These are phyloP conservation scores for Drosophila leontia DNA, from an alignment of 1,140 invertebrate genomes.

Conservation along the genomic window DNA sequence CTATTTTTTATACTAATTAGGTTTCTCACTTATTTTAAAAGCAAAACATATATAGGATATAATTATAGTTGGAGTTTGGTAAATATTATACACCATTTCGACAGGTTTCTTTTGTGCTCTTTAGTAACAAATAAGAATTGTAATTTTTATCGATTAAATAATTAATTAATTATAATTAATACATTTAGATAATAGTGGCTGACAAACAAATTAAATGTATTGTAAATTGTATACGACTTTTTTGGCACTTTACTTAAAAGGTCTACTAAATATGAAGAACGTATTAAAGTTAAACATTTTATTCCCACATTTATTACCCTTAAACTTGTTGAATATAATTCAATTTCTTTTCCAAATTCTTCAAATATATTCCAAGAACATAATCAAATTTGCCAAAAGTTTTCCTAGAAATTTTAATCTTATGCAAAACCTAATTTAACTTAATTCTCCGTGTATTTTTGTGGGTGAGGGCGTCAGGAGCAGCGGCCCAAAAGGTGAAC, in stretches of 20 bases:
- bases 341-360: neutral
- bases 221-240: too few species aligned
- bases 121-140: too few species aligned
- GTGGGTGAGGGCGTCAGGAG: slow-evolving; percentile 15
- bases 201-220: too few species aligned
- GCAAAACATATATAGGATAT: neutral
- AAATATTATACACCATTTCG: too few species aligned
- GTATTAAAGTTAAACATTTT: too few species aligned
- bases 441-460: slow-evolving; percentile 14
- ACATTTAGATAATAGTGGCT: neutral
- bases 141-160: too few species aligned
- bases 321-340: neutral
- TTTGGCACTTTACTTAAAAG: too few species aligned
- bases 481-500: slow-evolving; percentile 34
- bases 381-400: neutral
- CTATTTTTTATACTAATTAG: neutral
- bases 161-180: too few species aligned
- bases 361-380: neutral
- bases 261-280: neutral
- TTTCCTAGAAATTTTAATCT: neutral
- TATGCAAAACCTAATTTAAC: neutral
- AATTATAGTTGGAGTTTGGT: too few species aligned
- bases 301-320: too few species aligned
- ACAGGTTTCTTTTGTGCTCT: too few species aligned
- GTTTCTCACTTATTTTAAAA: neutral